These are phyloP conservation scores for Nyctalus aviator DNA, from an alignment of 2,797 vertebrate genomes.

Conservation along the genomic window DNA sequence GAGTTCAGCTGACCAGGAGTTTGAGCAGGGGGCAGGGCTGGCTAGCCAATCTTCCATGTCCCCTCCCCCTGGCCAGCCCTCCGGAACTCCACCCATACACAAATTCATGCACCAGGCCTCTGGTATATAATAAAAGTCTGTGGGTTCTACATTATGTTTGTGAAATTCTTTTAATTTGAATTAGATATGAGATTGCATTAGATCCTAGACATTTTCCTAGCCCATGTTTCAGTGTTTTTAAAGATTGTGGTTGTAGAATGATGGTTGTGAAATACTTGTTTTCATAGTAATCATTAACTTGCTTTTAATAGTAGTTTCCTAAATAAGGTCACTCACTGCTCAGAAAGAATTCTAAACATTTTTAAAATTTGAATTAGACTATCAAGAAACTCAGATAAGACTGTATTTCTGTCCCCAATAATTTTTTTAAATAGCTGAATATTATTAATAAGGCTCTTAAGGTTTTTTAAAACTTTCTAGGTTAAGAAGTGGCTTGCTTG, in stretches of 20 bases:
- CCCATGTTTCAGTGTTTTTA: constrained; percentile 25
- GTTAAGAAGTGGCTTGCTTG: constrained; percentile 46
- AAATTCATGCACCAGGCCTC: too few species aligned
- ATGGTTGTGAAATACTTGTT: constrained; percentile 43
- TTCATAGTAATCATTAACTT: constrained; percentile 69
- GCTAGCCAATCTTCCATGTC: too few species aligned
- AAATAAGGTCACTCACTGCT: constrained; percentile 48
- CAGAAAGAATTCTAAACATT: constrained; percentile 2
- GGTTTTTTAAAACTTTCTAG: constrained; percentile 48
- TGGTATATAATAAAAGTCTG: not conserved
- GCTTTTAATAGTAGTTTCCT: constrained; percentile 47
- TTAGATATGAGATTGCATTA: not conserved
- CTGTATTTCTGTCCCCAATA: not conserved
- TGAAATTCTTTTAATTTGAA: constrained; percentile 48
- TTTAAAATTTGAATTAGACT: constrained; percentile 59
- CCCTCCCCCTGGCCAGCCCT: too few species aligned
- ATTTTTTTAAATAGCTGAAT: constrained; percentile 57
- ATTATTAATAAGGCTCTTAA: constrained; percentile 29
- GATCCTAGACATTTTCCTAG: constrained; percentile 38
- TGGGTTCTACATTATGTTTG: constrained; percentile 5
- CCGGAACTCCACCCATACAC: too few species aligned
- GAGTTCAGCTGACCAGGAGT: too few species aligned
- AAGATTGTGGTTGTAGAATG: constrained; percentile 38
- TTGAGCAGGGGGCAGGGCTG: too few species aligned
- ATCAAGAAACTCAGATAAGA: constrained; percentile 46